Evolutionary conservation across 2,888 invertebrate species (phyloP), one percentile per base, ranked within the genome.

Genomic region (Spatulosminthurus flaviceps): DNA sequence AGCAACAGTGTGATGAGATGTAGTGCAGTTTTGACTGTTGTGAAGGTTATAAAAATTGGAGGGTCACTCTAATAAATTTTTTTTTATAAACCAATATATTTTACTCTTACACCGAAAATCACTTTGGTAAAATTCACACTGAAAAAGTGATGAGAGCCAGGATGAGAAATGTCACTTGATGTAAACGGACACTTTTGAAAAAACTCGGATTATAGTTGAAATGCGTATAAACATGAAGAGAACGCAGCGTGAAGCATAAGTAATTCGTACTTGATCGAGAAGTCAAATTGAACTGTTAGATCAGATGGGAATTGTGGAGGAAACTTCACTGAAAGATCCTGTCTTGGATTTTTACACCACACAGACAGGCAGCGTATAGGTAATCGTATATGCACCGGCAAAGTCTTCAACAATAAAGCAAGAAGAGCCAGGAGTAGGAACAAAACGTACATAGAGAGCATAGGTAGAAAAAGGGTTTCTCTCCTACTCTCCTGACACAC

Each of bases 201-300:
- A 51, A 51, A n/a, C n/a, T 19, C 9, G 16, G 51, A 51, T 51
- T 51, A n/a, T n/a, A 51, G 51, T 19, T 9, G 4, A 9, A 16
- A 51, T 19, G 19, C 19, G n/a, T 51, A 16, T n/a, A n/a, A n/a
- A n/a, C n/a, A n/a, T n/a, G n/a, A 13, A 19, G 51, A 51, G 16
- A 51, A 2, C n/a, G 16, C 51, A 51, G 51, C 51, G 51, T 28
- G 73, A 73, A 60, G 43, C 60, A 60, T 24, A 51, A 73, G 28
- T 73, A 60, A 28, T 73, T 75, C 64, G 72, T 72, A 29, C 64
- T 74, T 74, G 75, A 76, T 76, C 75, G 41, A 76, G 75, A 76
- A 22, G 75, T 76, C 75, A 76, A 76, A 76, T 76, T 76, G 66
- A 76, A 76, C 75, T 76, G 66, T 29, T 76, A 64, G 66, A 41